These are phyloP conservation scores for Ophion ventricosus DNA, from an alignment of 2,888 invertebrate species.

Conservation along the genomic window DNA sequence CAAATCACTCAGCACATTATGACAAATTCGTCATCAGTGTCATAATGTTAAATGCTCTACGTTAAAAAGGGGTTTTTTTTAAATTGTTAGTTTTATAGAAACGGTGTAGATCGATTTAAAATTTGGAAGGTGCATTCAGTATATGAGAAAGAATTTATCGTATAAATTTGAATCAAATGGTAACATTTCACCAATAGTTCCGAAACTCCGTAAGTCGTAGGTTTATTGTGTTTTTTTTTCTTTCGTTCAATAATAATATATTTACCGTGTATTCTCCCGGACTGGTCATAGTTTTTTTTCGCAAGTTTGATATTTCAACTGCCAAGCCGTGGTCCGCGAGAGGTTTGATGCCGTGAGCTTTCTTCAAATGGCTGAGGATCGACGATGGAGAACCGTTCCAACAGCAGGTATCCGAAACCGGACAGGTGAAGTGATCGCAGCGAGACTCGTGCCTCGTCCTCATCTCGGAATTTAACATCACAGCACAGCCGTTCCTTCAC, in stretches of 20 bases:
- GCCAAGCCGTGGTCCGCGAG: conserved; percentile 68
- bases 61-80: too few species aligned
- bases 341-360: conserved; percentile 68
- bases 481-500: conserved; percentile 70
- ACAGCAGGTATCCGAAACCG: conserved; percentile 61
- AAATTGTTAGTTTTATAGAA: too few species aligned
- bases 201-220: too few species aligned
- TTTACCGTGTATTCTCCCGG: conserved; percentile 71
- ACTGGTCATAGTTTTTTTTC: conserved; percentile 61
- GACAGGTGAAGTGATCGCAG: conserved; percentile 70
- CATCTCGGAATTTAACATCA: conserved; percentile 65
- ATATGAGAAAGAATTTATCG: too few species aligned
- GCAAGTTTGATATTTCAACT: conserved; percentile 71
- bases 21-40: too few species aligned
- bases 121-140: too few species aligned
- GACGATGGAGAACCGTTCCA: conserved; percentile 67
- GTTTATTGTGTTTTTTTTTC: background rate
- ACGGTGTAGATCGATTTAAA: too few species aligned
- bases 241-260: background rate
- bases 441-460: conserved; percentile 70
- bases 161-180: too few species aligned
- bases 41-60: too few species aligned
- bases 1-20: too few species aligned
- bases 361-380: conserved; percentile 69
- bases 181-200: too few species aligned